Evolutionary conservation across 2,888 invertebrate species (phyloP).

Genomic region (Brachycybe producta): DNA sequence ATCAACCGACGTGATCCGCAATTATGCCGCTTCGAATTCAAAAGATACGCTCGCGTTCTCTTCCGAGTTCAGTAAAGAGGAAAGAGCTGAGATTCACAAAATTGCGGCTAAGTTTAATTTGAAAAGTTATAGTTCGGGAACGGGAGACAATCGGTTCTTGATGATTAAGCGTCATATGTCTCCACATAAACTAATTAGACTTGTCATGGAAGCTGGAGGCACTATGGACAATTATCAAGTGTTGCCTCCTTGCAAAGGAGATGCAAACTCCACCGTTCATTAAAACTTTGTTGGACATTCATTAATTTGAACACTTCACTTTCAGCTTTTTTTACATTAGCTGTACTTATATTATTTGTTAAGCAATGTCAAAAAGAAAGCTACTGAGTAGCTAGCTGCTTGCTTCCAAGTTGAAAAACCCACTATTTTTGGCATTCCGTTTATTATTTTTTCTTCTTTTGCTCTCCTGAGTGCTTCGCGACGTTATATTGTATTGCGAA

Average conservation of each 20-base stretch:
- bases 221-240: conserved; percentile 42
- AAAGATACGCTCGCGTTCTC: conserved; percentile 36
- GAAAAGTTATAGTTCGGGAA: conserved; percentile 42
- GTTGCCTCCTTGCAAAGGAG: conserved; percentile 26
- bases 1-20: not conserved
- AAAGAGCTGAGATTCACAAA: conserved; percentile 37
- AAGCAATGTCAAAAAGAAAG: no score
- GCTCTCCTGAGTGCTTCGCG: no score
- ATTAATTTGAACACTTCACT: no score
- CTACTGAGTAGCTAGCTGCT: no score
- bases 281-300: no score
- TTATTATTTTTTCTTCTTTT: no score
- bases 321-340: no score
- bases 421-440: no score
- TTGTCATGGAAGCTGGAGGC: conserved; percentile 38
- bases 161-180: conserved; percentile 40
- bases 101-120: conserved; percentile 37
- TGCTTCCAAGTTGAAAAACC: no score
- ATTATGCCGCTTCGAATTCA: conserved; percentile 30
- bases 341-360: no score
- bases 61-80: conserved; percentile 35
- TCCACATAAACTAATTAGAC: conserved; percentile 36
- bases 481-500: no score
- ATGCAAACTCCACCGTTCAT: no score
- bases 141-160: conserved; percentile 37